Evolutionary conservation across 2,888 invertebrate genomes (phyloP).

Genomic region (Trisateles emortualis): DNA sequence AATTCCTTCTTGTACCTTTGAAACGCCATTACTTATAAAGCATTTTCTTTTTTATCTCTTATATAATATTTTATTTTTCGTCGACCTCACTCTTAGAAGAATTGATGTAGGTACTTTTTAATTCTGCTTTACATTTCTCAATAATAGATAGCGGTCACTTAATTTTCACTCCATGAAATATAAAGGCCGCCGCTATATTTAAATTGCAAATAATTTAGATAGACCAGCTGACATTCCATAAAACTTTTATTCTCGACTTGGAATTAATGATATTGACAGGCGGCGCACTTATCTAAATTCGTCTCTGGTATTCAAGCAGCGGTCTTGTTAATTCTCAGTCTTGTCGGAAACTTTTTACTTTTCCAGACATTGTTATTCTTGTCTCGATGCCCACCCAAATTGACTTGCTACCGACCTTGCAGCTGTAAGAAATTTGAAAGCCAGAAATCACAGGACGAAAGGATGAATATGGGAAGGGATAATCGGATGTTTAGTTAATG

Average conservation of each 20-base stretch:
- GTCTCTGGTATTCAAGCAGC: slow-evolving; percentile 31
- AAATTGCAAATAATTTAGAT: slow-evolving; percentile 1
- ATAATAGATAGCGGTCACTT: too few species aligned
- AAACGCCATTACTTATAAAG: too few species aligned
- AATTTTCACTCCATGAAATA: too few species aligned
- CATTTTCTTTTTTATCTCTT: too few species aligned
- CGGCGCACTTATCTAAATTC: slow-evolving; percentile 26
- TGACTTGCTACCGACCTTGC: slow-evolving; percentile 32
- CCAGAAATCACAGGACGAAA: slow-evolving; percentile 37
- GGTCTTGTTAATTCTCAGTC: slow-evolving; percentile 53
- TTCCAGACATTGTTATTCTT: slow-evolving; percentile 55
- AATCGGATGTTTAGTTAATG: slow-evolving; percentile 20
- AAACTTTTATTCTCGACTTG: slow-evolving; percentile 14
- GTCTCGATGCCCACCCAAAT: slow-evolving; percentile 49
- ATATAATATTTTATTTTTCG: too few species aligned
- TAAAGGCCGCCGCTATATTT: neutral
- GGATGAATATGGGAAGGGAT: slow-evolving; percentile 14
- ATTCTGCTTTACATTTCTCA: too few species aligned
- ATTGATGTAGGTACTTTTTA: too few species aligned
- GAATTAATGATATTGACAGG: slow-evolving; percentile 22
- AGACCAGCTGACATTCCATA: slow-evolving; percentile 1
- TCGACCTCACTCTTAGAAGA: too few species aligned
- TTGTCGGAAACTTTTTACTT: slow-evolving; percentile 54
- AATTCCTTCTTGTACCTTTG: too few species aligned
- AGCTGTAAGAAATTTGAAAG: slow-evolving; percentile 35